Base-by-base conservation (phyloP, 2,888 invertebrate species). In the Trachelus troglodyta region DNA sequence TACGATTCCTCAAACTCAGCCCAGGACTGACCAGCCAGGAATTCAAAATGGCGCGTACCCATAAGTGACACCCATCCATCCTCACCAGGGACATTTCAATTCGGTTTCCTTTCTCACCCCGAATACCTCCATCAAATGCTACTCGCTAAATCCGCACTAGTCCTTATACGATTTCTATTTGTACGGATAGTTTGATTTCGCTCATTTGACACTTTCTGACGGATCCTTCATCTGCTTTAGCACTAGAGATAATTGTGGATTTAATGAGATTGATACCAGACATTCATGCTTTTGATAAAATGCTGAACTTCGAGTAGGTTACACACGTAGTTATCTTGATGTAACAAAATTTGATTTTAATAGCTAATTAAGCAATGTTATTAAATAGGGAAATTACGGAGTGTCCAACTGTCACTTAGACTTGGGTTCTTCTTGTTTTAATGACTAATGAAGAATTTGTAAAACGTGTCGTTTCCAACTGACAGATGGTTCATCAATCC, bases 1-100 rank as follows among this genome's bases (percentile, higher is more conserved):
- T 90, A 91, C 91, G 90, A 90, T 89, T 87, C 89, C 88, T 90
- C 90, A 89, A 90, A 90, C 90, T 87, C 89, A 82, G 84, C 83
- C 85, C 86, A 79, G 79, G 82, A 81, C 84, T 82, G 81, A 81
- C 81, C 81, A 84, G 82, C 82, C 79, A 75, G 83, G 87, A 88
- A 89, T 89, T 86, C 89, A 89, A 89, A 89, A 89, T 89, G 89
- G 89, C 89, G 88, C 37, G 23, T 31, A 35, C 35, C 74, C 37
- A 81, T 85, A 83, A 89, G 89, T 87, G 90, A 89, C 88, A 87
- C 83, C 84, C 86, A 89, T 90, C 87, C 85, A 87, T 90, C 89
- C 85, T 85, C 82, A 82, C 78, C 79, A 80, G 82, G 85, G 85
- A 90, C 87, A 85, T 88, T 90, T 90, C 90, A 90, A 91, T 90